Base-by-base conservation (phyloP, 2,888 invertebrate genomes). In the Aelia acuminata region DNA sequence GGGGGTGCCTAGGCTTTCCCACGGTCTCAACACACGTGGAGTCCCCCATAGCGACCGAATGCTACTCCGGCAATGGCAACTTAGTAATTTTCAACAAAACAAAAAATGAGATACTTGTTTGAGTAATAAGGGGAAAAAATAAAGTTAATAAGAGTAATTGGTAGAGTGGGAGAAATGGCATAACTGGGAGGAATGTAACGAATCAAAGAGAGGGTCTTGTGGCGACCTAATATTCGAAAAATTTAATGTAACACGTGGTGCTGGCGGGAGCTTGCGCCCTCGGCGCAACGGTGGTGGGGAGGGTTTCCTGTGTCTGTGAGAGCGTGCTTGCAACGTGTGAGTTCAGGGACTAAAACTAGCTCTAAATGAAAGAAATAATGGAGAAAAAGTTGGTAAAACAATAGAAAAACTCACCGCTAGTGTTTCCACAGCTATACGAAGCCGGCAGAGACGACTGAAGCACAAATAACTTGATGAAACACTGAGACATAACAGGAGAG, bases 241-340 rank as follows among this genome's bases (percentile, higher is more conserved):
- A 50, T 84, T 49, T 49, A 84, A 84, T 49, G 84, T 49, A 53
- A 53, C 85, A 85, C 85, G 85, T 85, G 85, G 85, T 85, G 53
- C 50, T 85, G 53, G 85, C 85, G 85, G 85, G 85, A 85, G 49
- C 85, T 85, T 85, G 85, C 84, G 84, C 84, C 50, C 49, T 84
- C 47, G 50, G 84, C n/a, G 31, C 49, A 48, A n/a, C n/a, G 8
- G 85, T 85, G 53, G 85, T 53, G 85, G 85, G 85, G 85, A 85
- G 85, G 85, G 85, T 85, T 85, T 85, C 85, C 85, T 85, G 85
- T 85, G 84, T 47, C 48, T 84, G 84, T 48, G 84, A 84, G 84
- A 84, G 84, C 84, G 84, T 84, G 84, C 49, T 84, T 31, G 84
- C 84, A 84, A 84, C 84, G 84, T 84, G 84, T 50, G 84, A 84